Conservation (phyloP, 2,113 vertebrate genomes). For the Calidris pygmaea region DNA sequence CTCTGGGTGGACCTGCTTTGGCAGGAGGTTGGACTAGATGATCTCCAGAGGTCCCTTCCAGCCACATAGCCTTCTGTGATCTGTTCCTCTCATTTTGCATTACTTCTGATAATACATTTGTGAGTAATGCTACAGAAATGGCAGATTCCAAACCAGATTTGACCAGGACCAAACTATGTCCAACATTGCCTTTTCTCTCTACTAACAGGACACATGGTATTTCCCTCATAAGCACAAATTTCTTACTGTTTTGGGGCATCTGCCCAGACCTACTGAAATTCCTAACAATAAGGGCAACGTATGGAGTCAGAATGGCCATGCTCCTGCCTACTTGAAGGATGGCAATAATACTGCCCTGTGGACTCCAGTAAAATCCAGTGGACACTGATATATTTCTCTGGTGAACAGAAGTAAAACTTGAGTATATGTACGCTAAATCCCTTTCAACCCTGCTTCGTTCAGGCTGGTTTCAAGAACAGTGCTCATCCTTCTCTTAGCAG, state of each 20-base stretch:
- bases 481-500: not conserved
- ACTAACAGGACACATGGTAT: fast-evolving
- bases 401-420: not conserved
- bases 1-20: no score
- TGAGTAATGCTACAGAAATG: not conserved
- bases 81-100: not conserved
- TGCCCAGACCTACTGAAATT: not conserved
- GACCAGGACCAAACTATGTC: no score
- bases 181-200: not conserved
- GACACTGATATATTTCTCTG: not conserved
- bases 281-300: not conserved
- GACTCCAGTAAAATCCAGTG: not conserved
- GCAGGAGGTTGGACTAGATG: no score
- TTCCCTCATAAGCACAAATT: not conserved
- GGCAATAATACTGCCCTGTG: not conserved
- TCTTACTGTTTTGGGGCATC: not conserved
- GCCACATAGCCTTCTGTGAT: no score
- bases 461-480: not conserved
- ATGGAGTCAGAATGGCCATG: fast-evolving
- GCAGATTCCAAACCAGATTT: not conserved
- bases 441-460: not conserved
- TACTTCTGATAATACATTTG: not conserved
- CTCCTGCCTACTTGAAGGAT: not conserved
- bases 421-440: not conserved
- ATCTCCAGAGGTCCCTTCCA: no score